Evolutionary conservation across 1,140 invertebrate genomes (phyloP), one percentile per base, ranked within the genome.

Genomic region (Listronotus oregonensis): DNA sequence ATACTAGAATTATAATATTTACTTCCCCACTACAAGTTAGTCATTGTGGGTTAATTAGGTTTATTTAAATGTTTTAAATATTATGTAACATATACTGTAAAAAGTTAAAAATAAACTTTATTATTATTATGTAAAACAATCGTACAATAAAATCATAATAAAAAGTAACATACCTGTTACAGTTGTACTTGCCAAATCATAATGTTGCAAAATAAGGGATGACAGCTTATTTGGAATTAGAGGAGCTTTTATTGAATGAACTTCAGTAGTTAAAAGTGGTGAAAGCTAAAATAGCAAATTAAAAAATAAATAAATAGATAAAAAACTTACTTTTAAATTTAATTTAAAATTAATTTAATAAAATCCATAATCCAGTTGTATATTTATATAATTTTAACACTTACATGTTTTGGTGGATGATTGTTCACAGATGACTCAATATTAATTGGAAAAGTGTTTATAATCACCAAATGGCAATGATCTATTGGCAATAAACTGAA

Each of bases 101-200:
- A n/a, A n/a, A n/a, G n/a, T n/a, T n/a, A n/a, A n/a, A n/a, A n/a
- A n/a, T n/a, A n/a, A n/a, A n/a, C n/a, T n/a, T n/a, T n/a, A n/a
- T n/a, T n/a, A n/a, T n/a, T n/a, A n/a, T n/a, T n/a, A n/a, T n/a
- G n/a, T n/a, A n/a, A n/a, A n/a, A n/a, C n/a, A n/a, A n/a, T n/a
- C n/a, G n/a, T n/a, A n/a, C n/a, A n/a, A n/a, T n/a, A n/a, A n/a
- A n/a, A n/a, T n/a, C n/a, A n/a, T 27, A 27, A 27, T 27, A 27
- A 27, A 27, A 27, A 27, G 21, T 27, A 27, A 27, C 21, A 27
- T 64, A 31, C 95, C 96, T 21, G 95, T 98, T 0, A 99, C 95
- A 0, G 95, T 97, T 11, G 96, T 98, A 55, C 92, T 95, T 0
- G 94, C 90, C n/a, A 99, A 81, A 76, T 93, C 87, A 74, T 96